These are phyloP conservation scores for Synanthedon tipuliformis DNA, from an alignment of 2,888 invertebrate species.

Conservation along the genomic window DNA sequence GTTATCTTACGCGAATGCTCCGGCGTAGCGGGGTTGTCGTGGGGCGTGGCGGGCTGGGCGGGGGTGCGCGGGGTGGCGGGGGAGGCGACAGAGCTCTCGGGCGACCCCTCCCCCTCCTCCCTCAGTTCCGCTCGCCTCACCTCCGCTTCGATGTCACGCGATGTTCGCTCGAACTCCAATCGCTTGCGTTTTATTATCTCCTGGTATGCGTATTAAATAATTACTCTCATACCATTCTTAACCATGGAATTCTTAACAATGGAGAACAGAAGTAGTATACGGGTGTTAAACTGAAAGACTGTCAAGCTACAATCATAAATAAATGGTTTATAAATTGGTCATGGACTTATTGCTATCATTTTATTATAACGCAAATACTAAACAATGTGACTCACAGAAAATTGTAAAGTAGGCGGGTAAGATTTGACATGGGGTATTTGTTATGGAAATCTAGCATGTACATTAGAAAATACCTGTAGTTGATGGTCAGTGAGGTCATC, in stretches of 20 bases:
- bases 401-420: neutral
- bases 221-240: too few relatives aligned
- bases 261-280: too few relatives aligned
- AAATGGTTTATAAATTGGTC: too few relatives aligned
- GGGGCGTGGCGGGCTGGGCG: constrained; percentile 15
- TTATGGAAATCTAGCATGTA: neutral
- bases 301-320: too few relatives aligned
- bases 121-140: constrained; percentile 74
- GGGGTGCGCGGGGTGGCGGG: constrained; percentile 3
- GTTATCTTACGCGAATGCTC: too few relatives aligned
- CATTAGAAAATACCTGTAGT: constrained; percentile 70
- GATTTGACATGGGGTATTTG: too few relatives aligned
- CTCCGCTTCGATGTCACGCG: constrained; percentile 80
- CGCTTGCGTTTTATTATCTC: constrained; percentile 74
- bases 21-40: constrained; percentile 11
- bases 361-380: too few relatives aligned
- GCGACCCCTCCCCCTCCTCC: constrained; percentile 32
- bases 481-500: constrained; percentile 76
- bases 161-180: constrained; percentile 78
- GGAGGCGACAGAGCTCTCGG: neutral
- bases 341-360: neutral
- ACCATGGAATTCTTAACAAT: too few relatives aligned
- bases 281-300: too few relatives aligned
- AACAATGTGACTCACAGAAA: neutral
- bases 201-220: constrained; percentile 34